Conservation (phyloP, 2,797 vertebrate genomes). For the Psittacula echo region DNA sequence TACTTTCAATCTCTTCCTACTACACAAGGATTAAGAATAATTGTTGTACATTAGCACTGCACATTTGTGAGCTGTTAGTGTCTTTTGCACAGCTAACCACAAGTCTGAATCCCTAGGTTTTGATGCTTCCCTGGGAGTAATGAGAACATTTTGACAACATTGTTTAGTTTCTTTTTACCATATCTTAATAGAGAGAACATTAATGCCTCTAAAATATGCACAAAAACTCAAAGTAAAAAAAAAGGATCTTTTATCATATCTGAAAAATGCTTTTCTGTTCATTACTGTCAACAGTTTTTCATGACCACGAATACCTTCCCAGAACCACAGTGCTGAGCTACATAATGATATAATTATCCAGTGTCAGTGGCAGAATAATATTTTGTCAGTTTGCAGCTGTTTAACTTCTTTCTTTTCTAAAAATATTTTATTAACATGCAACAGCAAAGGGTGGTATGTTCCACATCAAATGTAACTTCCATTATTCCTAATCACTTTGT, state of each 20-base stretch:
- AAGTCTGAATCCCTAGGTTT: background rate
- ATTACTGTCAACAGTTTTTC: background rate
- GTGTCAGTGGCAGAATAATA: background rate
- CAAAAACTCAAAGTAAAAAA: background rate
- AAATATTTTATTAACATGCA: background rate
- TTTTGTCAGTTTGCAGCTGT: background rate
- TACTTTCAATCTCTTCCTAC: background rate
- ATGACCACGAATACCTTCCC: background rate
- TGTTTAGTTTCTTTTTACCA: background rate
- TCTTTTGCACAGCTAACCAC: fast-evolving
- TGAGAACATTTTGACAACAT: background rate
- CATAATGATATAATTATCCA: background rate
- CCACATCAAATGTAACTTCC: background rate
- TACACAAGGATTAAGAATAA: background rate
- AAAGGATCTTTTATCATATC: background rate
- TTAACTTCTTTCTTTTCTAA: background rate
- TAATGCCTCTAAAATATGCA: background rate
- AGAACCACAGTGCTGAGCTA: background rate
- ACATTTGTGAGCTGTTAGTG: background rate
- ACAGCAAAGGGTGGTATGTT: background rate
- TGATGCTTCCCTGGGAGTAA: background rate
- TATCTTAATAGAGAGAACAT: background rate
- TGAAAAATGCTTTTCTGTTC: background rate
- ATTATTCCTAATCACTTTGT: background rate
- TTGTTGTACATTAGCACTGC: background rate